phyloP scores from a whole-genome alignment of 92 coral and sea anemone genomes.

The Zoanthus sansibaricus region DNA sequence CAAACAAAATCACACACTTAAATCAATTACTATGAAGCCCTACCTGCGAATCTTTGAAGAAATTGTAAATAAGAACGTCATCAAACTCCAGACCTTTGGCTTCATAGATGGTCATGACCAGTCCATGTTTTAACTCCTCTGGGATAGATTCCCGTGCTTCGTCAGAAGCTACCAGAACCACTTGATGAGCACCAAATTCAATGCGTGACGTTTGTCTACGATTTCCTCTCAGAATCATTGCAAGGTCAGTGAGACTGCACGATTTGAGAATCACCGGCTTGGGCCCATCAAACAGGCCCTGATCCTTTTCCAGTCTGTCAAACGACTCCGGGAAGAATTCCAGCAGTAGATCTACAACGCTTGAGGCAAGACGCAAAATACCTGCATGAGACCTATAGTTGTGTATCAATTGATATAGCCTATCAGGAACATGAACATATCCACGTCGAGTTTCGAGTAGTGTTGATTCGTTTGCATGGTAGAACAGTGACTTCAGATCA shows the following conservation, averaged over 20 bases:
- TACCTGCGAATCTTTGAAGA: constrained; percentile 70
- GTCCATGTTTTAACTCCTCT: constrained; percentile 56
- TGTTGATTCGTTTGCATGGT: constrained; percentile 72
- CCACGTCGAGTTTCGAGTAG: constrained; percentile 42
- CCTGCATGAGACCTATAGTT: constrained; percentile 68
- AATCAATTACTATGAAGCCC: neutral
- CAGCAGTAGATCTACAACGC: constrained; percentile 55
- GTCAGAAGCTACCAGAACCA: constrained; percentile 64
- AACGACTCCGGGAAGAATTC: constrained; percentile 66
- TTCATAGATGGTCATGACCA: constrained; percentile 69
- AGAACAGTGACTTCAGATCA: constrained; percentile 90
- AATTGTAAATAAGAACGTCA: constrained; percentile 66
- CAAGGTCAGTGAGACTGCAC: constrained; percentile 62
- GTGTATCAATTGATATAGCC: constrained; percentile 57
- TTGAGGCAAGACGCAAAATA: constrained; percentile 57
- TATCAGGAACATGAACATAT: constrained; percentile 59
- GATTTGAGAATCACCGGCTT: constrained; percentile 62
- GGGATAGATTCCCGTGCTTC: constrained; percentile 65
- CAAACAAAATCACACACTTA: too few relatives aligned
- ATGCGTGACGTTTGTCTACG: constrained; percentile 61
- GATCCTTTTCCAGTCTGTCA: constrained; percentile 62
- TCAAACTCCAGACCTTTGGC: constrained; percentile 69
- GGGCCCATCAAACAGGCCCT: constrained; percentile 66
- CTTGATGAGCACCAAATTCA: constrained; percentile 73
- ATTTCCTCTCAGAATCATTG: constrained; percentile 66